Evolutionary conservation across 1,140 invertebrate species (phyloP).

Genomic region (Drosophila hydei): DNA sequence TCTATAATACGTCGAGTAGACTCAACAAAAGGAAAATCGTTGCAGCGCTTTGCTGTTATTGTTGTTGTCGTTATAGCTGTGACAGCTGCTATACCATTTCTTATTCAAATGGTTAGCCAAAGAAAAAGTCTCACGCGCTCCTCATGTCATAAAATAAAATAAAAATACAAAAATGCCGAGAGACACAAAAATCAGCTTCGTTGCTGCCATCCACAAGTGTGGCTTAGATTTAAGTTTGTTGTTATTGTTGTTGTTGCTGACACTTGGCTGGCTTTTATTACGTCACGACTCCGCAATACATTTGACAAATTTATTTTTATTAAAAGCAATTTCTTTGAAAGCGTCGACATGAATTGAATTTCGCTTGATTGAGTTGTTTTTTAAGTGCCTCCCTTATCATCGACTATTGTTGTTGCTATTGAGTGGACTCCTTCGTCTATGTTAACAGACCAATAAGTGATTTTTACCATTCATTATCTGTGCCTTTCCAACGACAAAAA

Average conservation of each 20-base stretch:
- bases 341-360: constrained; percentile 70
- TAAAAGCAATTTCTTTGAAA: constrained; percentile 72
- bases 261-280: constrained; percentile 59
- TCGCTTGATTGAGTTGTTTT: constrained; percentile 69
- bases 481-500: no score
- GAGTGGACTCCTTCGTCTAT: no score
- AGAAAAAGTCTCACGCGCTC: constrained; percentile 62
- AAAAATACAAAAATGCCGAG: constrained; percentile 19
- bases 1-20: constrained; percentile 8
- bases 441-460: constrained; percentile 14
- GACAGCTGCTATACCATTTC: constrained; percentile 58
- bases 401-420: neutral
- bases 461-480: neutral
- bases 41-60: constrained; percentile 4
- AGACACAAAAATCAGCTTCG: constrained; percentile 26
- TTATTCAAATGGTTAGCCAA: constrained; percentile 63
- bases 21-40: constrained; percentile 64
- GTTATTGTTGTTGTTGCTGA: constrained; percentile 18
- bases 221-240: constrained; percentile 40
- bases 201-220: constrained; percentile 19
- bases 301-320: constrained; percentile 81
- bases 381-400: constrained; percentile 26
- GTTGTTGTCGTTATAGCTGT: constrained; percentile 30
- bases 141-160: constrained; percentile 36
- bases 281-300: constrained; percentile 74